Evolutionary conservation across 2,113 vertebrate genomes (phyloP), one percentile per base, ranked within the genome.

Genomic region (Psilopsiagon aurifrons): DNA sequence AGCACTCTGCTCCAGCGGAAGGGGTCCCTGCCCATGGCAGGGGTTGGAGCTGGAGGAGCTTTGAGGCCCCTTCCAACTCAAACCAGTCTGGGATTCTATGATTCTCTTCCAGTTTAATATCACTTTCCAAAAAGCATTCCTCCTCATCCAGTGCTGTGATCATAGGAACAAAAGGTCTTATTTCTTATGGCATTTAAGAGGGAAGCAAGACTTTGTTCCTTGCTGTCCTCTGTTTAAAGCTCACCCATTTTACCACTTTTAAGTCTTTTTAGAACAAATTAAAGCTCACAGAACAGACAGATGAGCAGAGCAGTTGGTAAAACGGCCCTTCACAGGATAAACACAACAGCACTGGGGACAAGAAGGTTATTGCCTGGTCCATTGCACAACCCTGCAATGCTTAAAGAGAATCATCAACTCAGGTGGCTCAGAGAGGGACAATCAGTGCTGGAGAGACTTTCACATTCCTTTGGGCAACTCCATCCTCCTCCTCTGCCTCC

Each of bases 381-480:
- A 2, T 4, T 28, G 44, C 12, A 4, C 46, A 73, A 35, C 41
- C 14, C 2, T 4, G 18, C 31, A 13, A 43, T 33, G 46, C 31
- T 82, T 62, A 9, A 57, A 46, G 5, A 23, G 44, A 75, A 25
- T 46, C 13, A 78, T 6, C 49, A 68, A 13, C 82, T 88, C 15
- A 17, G 68, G 54, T 57, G 51, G 69, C 51, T 68, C 41, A 29
- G 49, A 64, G 67, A 43, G 28, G 71, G 41, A 69, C 29, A 16
- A 12, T 17, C 31, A 0, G 2, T 7, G 46, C 1, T 35, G 76
- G 39, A 67, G 16, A 68, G 25, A 33, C 8, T 91, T 46, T 47
- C 29, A 15, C 0, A 0, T 41, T 54, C 55, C 62, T 24, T 57
- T 0, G 9, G 71, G 67, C 35, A 6, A 6, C 52, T 52, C 75